These are phyloP conservation scores for Dione vanillae DNA, from an alignment of 2,888 invertebrate genomes.

Conservation along the genomic window DNA sequence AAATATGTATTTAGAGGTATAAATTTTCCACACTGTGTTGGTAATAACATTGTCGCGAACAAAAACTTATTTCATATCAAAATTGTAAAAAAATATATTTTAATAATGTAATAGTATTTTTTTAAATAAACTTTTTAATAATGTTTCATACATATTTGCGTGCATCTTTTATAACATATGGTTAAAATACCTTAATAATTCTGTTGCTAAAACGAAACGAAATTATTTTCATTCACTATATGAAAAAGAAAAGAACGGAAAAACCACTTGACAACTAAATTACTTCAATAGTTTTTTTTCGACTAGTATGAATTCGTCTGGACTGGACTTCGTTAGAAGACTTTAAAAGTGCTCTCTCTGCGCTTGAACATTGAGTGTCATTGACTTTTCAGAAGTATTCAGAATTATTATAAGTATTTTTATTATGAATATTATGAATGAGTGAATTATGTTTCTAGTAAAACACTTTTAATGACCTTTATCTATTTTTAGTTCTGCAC, in stretches of 20 bases:
- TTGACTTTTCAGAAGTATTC: conserved; percentile 12
- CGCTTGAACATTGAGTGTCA: conserved; percentile 2
- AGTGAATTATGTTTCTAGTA: neutral
- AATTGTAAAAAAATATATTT: too few species aligned
- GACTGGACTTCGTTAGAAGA: conserved; percentile 17
- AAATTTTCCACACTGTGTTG: too few species aligned
- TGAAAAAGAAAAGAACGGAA: neutral
- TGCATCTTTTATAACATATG: too few species aligned
- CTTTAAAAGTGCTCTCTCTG: conserved; percentile 1
- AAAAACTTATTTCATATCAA: too few species aligned
- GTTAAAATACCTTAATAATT: too few species aligned
- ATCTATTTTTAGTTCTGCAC: neutral
- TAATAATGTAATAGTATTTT: too few species aligned
- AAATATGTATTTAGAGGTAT: too few species aligned
- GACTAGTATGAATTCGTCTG: neutral
- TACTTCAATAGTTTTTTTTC: conserved; percentile 7
- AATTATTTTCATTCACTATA: neutral
- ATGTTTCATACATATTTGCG: too few species aligned
- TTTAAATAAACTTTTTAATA: too few species aligned
- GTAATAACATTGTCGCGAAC: too few species aligned
- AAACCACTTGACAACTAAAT: conserved; percentile 6
- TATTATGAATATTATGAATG: conserved; percentile 3
- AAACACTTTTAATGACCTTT: neutral
- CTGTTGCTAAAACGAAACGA: neutral
- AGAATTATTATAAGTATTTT: too few species aligned